Evolutionary conservation across 2,113 vertebrate species (phyloP).

Genomic region (Paralichthys olivaceus): DNA sequence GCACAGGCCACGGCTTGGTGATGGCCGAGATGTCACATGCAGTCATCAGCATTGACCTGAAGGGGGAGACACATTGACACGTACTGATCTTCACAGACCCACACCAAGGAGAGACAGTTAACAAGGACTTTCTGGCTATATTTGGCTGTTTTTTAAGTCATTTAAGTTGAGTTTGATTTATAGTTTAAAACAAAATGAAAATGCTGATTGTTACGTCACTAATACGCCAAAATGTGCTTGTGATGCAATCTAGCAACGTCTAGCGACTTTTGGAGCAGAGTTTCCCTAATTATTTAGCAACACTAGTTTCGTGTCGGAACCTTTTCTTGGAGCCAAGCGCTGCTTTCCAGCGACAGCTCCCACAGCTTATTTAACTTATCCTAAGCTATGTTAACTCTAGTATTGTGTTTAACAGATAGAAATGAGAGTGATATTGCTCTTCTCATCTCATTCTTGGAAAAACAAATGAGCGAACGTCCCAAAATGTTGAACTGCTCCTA

Average conservation of each 20-base stretch:
- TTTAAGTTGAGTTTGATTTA: no score
- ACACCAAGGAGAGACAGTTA: not conserved
- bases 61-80: constrained; percentile 19
- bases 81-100: not conserved
- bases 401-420: no score
- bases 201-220: not conserved
- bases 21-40: constrained; percentile 98
- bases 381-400: no score
- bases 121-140: not conserved
- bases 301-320: not conserved
- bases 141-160: not conserved
- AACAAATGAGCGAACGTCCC: no score
- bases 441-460: no score
- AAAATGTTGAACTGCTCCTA: no score
- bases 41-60: constrained; percentile 99
- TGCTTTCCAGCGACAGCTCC: no score
- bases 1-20: constrained; percentile 98
- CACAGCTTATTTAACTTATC: no score
- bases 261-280: no score
- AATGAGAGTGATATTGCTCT: no score
- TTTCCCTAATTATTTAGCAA: no score
- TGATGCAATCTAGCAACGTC: not conserved
- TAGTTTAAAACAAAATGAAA: no score
- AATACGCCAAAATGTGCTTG: not conserved
- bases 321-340: not conserved